Evolutionary conservation across 2,888 invertebrate genomes (phyloP), one percentile per base, ranked within the genome.

Genomic region (Tetragonisca angustula): DNA sequence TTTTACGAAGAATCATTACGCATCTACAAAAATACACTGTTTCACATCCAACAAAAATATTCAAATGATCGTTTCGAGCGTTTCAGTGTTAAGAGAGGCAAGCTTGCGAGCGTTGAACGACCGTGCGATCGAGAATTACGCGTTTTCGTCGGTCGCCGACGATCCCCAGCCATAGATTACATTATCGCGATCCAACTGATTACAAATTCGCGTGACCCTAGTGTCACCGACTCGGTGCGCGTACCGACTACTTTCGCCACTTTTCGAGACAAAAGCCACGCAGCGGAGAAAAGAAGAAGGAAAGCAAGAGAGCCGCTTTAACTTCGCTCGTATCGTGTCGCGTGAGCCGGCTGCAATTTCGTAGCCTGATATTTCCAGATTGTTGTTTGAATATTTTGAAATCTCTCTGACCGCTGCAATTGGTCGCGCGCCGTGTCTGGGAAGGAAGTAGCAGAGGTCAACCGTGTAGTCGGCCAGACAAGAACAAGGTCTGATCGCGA

Each of bases 131-230:
- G 36, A 70, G 50, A 24, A 56, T 70, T 69, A 36, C 65, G 32
- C 56, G 67, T 43, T 36, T 67, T 62, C 69, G 49, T 50, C 62
- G 81, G 19, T 67, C 67, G n/a, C 43, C 2, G 43, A 52, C 43
- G 70, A 72, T 72, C 71, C 49, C 52, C 13, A 4, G n/a, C 5
- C 24, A 4, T 27, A 61, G 67, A 79, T 81, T 59, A n/a, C 61
- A 49, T 32, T 82, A 72, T 83, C 83, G 50, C 50, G 83, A 82
- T 72, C 71, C 56, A 21, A 24, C 56, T 76, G 62, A 82, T 82
- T 71, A 54, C 49, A 56, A 83, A 83, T 70, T 82, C 68, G 83
- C 83, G 74, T 71, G 68, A 77, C 59, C 49, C 19, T 62, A 54
- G 54, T 61, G 64, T 68, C 87, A 43, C 50, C 62, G 21, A 43